Evolutionary conservation across 2,888 invertebrate genomes (phyloP).

Genomic region (Acrocyrtus sp.): DNA sequence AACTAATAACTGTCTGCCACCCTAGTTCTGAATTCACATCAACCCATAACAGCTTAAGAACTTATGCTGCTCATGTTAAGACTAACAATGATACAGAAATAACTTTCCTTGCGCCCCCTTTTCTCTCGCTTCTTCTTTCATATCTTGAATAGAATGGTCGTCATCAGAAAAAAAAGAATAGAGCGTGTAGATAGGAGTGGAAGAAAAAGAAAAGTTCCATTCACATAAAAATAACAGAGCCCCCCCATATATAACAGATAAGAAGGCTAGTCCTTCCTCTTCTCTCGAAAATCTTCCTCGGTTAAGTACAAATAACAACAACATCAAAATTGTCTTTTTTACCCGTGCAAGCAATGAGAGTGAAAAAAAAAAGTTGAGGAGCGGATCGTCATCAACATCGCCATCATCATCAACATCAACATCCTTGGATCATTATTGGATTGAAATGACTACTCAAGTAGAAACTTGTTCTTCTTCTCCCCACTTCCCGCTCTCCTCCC

Average conservation of each 20-base stretch:
- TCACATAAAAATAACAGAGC: too few relatives aligned
- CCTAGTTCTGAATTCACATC: too few relatives aligned
- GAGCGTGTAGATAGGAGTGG: background rate
- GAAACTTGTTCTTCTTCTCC: conserved; percentile 38
- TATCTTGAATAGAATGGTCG: conserved; percentile 43
- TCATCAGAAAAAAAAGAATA: conserved; percentile 23
- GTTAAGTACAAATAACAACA: conserved; percentile 18
- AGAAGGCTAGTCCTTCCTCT: background rate
- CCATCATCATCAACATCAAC: conserved; percentile 27
- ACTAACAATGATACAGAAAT: conserved; percentile 19
- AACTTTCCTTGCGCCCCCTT: conserved; percentile 19
- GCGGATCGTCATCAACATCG: conserved; percentile 6
- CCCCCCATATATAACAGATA: background rate
- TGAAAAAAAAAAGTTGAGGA: conserved; percentile 4
- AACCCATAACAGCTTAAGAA: too few relatives aligned
- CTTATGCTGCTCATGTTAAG: too few relatives aligned
- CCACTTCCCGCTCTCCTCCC: background rate
- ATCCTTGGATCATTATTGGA: conserved; percentile 40
- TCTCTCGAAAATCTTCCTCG: background rate
- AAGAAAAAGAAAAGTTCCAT: too few relatives aligned
- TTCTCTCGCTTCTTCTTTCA: conserved; percentile 19
- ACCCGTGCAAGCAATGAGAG: background rate
- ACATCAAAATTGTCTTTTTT: conserved; percentile 16
- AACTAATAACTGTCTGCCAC: too few relatives aligned
- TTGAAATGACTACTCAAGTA: conserved; percentile 49